Evolutionary conservation across 2,113 vertebrate species (phyloP), one percentile per base, ranked within the genome.

Genomic region (Cryptotis parvus): DNA sequence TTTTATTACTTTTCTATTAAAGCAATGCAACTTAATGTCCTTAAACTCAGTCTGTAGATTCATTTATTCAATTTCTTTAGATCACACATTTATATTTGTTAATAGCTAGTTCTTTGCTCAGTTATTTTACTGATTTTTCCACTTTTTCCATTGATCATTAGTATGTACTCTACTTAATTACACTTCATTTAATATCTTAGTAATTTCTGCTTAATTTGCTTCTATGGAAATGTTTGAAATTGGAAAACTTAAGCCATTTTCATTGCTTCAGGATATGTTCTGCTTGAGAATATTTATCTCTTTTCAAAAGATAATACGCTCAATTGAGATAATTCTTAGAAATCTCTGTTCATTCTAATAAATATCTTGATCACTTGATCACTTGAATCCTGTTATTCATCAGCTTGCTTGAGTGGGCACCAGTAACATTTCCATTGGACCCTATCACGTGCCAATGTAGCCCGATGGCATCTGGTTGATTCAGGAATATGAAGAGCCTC

Each of bases 171-270:
- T 91, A 11, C 72, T 90, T 96, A 90, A 93, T 94, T 94, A 84
- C 31, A 76, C n/a, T 91, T 88, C 66, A 86, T 39, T 91, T 92
- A 77, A 45, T 91, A 83, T 80, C 85, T 85, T 68, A 83, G 82
- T 91, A 91, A 91, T 92, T 94, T 94, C 75, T 88, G 65, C 45
- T 83, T 88, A 88, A 90, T 91, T 94, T 96, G 8, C 68, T 92
- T 90, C 55, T 35, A 86, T 41, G 31, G 26, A 87, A 88, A 29
- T 73, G 18, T 1, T 72, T 88, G 39, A 58, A 88, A 92, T 83
- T 4, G 29, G 9, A 94, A 92, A 80, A 10, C 12, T 92, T 88
- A 76, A 90, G 75, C 29, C 12, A 31, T 63, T 88, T 88, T 41
- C 26, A 11, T 72, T 80, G 61, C 82, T 88, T 22, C 2, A 78